Evolutionary conservation across 1,140 invertebrate genomes (phyloP), one percentile per base, ranked within the genome.

Genomic region (Hypothenemus hampei): DNA sequence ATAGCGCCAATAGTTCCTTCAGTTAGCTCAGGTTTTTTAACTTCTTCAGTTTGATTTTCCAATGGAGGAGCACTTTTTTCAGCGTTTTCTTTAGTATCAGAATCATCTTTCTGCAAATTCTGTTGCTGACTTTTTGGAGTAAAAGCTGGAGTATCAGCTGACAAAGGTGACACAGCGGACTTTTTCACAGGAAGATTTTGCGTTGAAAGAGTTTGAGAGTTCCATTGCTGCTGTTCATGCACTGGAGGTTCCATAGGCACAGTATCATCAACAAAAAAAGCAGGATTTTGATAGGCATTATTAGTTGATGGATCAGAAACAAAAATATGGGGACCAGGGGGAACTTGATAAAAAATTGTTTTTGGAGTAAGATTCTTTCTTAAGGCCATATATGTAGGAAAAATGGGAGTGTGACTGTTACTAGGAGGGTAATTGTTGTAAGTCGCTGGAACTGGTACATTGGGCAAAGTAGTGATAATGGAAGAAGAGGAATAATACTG

Each of bases 101-200:
- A 6, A 1, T 26, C 26, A 11, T 5, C 15, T 3, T 21, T 10
- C 7, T 13, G 8, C 16, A 3, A 4, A 23, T 11, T 1, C 10
- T 31, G 6, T 41, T 47, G 36, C 18, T 49, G 44, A 35, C 35
- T 40, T 57, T 49, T 48, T 0, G 44, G 54, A 10, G 37, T 53
- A 44, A 53, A 53, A 21, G 50, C 40, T 8, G 50, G 50, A 8
- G 39, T 44, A 24, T 53, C 50, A 18, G 50, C 50, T 8, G 50
- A 53, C n/a, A 53, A 36, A 3, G 40, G 11, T 26, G 22, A 39
- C n/a, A 40, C 10, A 11, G 33, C 8, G 21, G 11, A 11, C 22
- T 41, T 18, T 35, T 21, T 31, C 8, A 18, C 16, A 13, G 31
- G 15, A 47, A 26, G 10, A 37, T 37, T 43, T 44, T 40, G 47